Base-by-base conservation (phyloP, 2,888 invertebrate species). In the Geotrupes spiniger region DNA sequence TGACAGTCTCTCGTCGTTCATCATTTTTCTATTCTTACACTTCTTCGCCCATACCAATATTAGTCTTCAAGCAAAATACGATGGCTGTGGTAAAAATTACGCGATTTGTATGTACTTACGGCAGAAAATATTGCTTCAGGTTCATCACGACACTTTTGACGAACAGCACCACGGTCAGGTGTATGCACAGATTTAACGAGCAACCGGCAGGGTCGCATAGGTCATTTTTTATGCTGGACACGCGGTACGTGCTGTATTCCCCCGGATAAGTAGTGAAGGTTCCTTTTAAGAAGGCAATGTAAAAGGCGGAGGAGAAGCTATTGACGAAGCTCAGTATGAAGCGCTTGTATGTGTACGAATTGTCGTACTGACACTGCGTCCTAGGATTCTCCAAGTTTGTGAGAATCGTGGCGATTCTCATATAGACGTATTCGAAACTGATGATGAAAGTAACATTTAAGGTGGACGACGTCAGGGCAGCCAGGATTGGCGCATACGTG, bases 91-190 rank as follows among this genome's bases (percentile, higher is more conserved):
- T 3, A 21, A 6, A 21, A 21, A 21, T 21, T 4, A 21, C 3
- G 3, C 21, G 21, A 21, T n/a, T 29, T 29, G 29, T 12, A 5
- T 10, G 29, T 29, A 8, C 76, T 73, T 64, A 78, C 78, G 78
- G 77, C 40, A 73, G 54, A 28, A 75, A 59, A 27, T 78, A 69
- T 63, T 79, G 78, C 51, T 74, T 66, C 16, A 76, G 61, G 58
- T 76, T 78, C 61, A 75, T 76, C 49, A 71, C 53, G 42, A 77
- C 63, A 58, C 79, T 78, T 61, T 78, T 79, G 15, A 78, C 76
- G 29, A 78, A 70, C 74, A 79, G 76, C 51, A 77, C 76, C 45
- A 78, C 76, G 17, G 74, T 72, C 28, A 80, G 64, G 57, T 78
- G 77, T 46, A 78, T 74, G 60, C 75, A 77, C 17, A 79, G 63